Conservation (phyloP, 2,113 vertebrate species). For the Lethenteron camtschaticum region DNA sequence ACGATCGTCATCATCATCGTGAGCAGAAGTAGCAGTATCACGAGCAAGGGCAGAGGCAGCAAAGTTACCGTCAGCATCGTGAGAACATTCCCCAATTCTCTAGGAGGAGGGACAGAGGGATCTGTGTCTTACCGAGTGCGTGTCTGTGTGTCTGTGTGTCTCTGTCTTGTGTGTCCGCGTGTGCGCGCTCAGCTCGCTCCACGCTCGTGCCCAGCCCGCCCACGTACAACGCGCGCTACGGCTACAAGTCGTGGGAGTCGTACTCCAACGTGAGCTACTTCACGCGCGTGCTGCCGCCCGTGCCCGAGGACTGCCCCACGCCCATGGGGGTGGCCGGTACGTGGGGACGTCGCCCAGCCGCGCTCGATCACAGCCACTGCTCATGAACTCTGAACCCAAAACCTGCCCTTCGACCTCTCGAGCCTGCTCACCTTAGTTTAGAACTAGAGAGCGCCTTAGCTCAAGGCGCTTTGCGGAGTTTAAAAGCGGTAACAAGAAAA, state of each 20-base stretch:
- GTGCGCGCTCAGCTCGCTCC: slow-evolving; percentile 29
- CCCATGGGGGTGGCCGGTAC: slow-evolving; percentile 72
- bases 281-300: slow-evolving; percentile 54
- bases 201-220: slow-evolving; percentile 66
- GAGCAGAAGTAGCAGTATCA: too few relatives aligned
- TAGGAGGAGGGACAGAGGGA: not conserved
- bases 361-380: not conserved
- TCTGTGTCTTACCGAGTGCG: not conserved
- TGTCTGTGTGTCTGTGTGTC: slow-evolving; percentile 1
- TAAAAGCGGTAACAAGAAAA: too few relatives aligned
- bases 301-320: slow-evolving; percentile 50
- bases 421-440: too few relatives aligned
- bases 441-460: too few relatives aligned
- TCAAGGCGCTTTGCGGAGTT: too few relatives aligned
- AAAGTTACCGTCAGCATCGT: too few relatives aligned
- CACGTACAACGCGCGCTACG: slow-evolving; percentile 54
- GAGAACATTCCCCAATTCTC: too few relatives aligned
- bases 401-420: too few relatives aligned
- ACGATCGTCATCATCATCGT: slow-evolving; percentile 12
- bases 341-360: not conserved
- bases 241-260: slow-evolving; percentile 72
- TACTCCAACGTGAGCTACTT: slow-evolving; percentile 65
- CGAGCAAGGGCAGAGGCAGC: too few relatives aligned
- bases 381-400: too few relatives aligned
- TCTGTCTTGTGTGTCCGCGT: not conserved